Conservation (phyloP, 2,888 invertebrate genomes). For the Heliconius cydno region DNA sequence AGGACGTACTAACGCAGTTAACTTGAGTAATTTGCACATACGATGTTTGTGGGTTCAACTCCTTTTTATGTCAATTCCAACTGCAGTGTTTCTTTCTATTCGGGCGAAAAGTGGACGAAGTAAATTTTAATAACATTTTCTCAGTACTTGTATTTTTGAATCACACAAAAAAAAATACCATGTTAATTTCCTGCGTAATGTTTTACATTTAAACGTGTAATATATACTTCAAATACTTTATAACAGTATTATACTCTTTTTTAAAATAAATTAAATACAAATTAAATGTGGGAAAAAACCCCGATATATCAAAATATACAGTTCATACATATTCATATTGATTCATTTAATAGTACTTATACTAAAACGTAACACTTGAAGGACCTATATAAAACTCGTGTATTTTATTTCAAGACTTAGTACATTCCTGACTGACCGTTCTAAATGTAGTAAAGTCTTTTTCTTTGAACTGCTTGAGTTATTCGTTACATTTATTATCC, state of each 20-base stretch:
- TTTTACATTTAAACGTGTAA: not conserved
- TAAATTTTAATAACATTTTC: too few species aligned
- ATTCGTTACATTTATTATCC: not conserved
- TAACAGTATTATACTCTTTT: not conserved
- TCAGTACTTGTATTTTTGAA: too few species aligned
- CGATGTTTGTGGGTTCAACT: not conserved
- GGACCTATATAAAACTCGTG: not conserved
- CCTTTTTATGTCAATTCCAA: too few species aligned
- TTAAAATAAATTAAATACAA: not conserved
- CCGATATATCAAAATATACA: too few species aligned
- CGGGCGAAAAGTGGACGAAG: not conserved
- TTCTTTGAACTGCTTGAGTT: constrained; percentile 1
- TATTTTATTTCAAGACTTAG: not conserved
- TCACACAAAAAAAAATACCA: not conserved
- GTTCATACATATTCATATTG: too few species aligned
- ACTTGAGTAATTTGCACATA: not conserved
- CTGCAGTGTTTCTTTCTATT: not conserved
- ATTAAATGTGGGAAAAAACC: not conserved
- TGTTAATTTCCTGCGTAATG: not conserved
- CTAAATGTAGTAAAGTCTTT: not conserved
- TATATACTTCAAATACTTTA: too few species aligned
- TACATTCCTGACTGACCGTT: not conserved
- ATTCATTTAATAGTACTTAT: too few species aligned
- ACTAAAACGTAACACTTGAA: not conserved
- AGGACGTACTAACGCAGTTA: not conserved